A percentile compares a stretch with the other conserved stretches of the same genome.
These are phyloP conservation scores for Cotesia chilonis DNA, from an alignment of 1,140 invertebrate species.

Conservation along the genomic window DNA sequence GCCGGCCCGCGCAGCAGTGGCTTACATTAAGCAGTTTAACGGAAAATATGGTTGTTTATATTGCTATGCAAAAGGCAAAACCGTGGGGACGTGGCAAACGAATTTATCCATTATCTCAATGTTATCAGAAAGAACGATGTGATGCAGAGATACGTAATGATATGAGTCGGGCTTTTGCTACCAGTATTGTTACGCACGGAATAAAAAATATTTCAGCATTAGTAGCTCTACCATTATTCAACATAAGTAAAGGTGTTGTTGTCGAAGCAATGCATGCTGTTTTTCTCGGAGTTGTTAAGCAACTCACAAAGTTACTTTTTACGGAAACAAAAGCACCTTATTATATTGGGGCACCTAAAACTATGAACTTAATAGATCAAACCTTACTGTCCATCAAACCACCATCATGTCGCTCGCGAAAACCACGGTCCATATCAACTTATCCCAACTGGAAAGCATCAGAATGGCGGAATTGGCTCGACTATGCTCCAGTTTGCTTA, in stretches of 20 bases:
- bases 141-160: neutral
- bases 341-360: neutral
- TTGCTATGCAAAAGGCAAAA: constrained; percentile 22
- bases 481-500: constrained; percentile 34
- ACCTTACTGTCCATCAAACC: neutral
- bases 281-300: constrained; percentile 17
- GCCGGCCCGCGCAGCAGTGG: constrained; percentile 2
- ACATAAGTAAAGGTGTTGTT: constrained; percentile 11
- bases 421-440: too few species aligned
- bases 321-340: neutral
- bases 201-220: constrained; percentile 25
- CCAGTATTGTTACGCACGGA: neutral
- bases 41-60: constrained; percentile 26
- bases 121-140: neutral
- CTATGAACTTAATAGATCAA: neutral
- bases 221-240: neutral
- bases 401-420: too few species aligned
- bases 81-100: neutral
- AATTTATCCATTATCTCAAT: constrained; percentile 18
- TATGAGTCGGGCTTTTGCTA: neutral
- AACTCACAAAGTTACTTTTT: constrained; percentile 16
- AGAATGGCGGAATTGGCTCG: constrained; percentile 37
- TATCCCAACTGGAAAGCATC: too few species aligned
- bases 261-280: constrained; percentile 25
- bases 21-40: constrained; percentile 20